Conservation (phyloP, 2,888 invertebrate species). For the Seira musarum region DNA sequence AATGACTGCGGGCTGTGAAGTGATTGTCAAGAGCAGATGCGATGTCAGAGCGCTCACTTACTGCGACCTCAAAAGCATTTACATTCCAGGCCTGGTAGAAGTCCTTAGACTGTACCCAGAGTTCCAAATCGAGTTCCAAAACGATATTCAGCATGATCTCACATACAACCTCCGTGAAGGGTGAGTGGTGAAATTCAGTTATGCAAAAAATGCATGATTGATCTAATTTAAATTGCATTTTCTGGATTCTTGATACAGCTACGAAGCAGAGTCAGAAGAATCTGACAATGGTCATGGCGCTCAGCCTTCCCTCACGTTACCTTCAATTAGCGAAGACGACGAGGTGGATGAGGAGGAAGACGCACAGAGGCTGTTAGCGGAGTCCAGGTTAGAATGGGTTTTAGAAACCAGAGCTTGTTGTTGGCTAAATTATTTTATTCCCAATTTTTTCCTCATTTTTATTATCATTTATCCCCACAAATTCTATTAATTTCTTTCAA, state of each 20-base stretch:
- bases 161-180: constrained; percentile 96
- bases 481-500: no score
- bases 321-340: constrained; percentile 96
- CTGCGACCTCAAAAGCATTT: constrained; percentile 95
- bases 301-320: constrained; percentile 84
- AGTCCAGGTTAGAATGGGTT: no score
- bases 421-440: neutral
- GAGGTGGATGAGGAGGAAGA: constrained; percentile 87
- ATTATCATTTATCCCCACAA: no score
- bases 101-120: constrained; percentile 93
- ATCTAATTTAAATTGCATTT: neutral
- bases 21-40: constrained; percentile 92
- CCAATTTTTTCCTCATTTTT: neutral
- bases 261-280: constrained; percentile 70
- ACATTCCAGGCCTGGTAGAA: constrained; percentile 91
- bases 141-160: constrained; percentile 95
- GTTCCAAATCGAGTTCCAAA: constrained; percentile 93
- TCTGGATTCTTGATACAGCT: constrained; percentile 44
- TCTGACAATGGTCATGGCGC: constrained; percentile 73
- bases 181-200: no score
- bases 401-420: no score
- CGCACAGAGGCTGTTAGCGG: constrained; percentile 70
- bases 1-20: constrained; percentile 77
- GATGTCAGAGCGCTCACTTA: constrained; percentile 96
- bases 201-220: neutral